phyloP scores from a whole-genome alignment of 2,888 invertebrate species.

The Polyommatus icarus region DNA sequence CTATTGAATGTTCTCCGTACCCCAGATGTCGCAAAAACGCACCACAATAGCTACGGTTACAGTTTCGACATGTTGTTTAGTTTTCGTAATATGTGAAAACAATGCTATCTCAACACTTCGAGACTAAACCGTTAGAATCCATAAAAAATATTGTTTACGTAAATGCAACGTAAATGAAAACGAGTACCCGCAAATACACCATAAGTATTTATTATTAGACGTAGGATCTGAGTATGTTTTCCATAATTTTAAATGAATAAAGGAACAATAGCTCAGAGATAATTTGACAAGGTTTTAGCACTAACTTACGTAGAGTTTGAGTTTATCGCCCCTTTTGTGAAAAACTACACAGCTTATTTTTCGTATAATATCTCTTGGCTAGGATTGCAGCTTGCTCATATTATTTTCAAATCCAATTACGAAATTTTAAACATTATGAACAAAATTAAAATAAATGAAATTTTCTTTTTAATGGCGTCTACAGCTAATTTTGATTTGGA shows the following conservation, averaged over 20 bases:
- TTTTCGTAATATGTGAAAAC: conserved; percentile 44
- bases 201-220: neutral
- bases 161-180: neutral
- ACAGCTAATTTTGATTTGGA: neutral
- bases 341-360: neutral
- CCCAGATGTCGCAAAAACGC: conserved; percentile 44
- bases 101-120: conserved; percentile 39
- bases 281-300: neutral
- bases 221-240: neutral
- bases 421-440: no score
- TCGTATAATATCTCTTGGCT: no score
- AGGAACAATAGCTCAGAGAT: neutral
- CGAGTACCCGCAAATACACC: neutral
- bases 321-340: no score
- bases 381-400: no score
- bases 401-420: no score
- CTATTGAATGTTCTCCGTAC: conserved; percentile 40
- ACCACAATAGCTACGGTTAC: conserved; percentile 44
- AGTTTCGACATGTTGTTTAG: conserved; percentile 43
- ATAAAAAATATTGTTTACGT: conserved; percentile 7
- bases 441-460: no score
- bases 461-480: neutral
- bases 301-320: no score
- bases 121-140: conserved; percentile 4
- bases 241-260: neutral